phyloP scores from a whole-genome alignment of 2,888 invertebrate species.

The Physocephala rufipes region DNA sequence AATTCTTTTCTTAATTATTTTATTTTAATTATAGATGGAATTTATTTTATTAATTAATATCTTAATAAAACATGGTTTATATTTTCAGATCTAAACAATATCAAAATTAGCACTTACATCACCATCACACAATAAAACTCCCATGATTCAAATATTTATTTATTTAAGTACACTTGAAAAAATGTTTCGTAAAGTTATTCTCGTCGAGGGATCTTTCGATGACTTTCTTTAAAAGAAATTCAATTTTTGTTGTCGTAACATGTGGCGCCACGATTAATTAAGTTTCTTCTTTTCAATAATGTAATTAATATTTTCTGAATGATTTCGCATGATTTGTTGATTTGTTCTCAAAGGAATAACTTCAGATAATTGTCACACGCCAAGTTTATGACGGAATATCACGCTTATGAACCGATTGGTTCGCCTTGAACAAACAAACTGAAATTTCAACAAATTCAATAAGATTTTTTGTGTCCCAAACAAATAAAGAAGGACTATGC shows the following conservation, averaged over 20 bases:
- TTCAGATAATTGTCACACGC: too few species aligned
- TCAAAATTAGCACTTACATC: conserved; percentile 55
- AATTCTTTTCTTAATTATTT: too few species aligned
- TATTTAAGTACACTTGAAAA: not conserved
- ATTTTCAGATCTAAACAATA: conserved; percentile 4
- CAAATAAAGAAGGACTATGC: conserved; percentile 24
- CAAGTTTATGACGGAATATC: not conserved
- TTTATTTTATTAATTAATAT: not conserved
- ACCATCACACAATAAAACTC: conserved; percentile 60
- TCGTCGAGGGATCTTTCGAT: too few species aligned
- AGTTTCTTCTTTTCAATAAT: too few species aligned
- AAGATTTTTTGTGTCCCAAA: conserved; percentile 52
- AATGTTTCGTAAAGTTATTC: too few species aligned
- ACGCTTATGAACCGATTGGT: conserved; percentile 54
- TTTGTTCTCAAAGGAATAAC: not conserved
- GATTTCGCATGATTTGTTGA: not conserved
- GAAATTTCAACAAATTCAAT: conserved; percentile 62
- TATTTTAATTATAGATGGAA: too few species aligned
- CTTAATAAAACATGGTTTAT: not conserved
- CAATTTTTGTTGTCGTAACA: too few species aligned
- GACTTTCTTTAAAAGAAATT: too few species aligned
- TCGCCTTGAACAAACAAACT: conserved; percentile 60
- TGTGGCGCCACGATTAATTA: too few species aligned
- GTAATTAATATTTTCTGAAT: too few species aligned
- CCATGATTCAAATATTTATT: conserved; percentile 48